phyloP scores from a whole-genome alignment of 1,140 invertebrate species.

The Drosophila sp. region DNA sequence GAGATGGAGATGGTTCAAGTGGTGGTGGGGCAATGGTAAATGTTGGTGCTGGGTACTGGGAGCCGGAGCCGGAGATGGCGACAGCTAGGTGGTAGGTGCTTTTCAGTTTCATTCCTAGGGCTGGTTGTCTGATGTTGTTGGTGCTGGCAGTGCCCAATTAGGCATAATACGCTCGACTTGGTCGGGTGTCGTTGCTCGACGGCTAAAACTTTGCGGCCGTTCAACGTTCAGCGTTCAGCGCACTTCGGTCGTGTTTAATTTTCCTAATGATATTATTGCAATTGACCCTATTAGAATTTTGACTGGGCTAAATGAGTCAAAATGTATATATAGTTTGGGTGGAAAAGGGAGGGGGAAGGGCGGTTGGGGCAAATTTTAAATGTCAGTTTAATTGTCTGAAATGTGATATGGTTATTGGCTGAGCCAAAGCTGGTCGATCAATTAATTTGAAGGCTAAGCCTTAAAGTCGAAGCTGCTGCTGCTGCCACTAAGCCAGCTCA shows the following conservation, averaged over 20 bases:
- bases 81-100: constrained; percentile 51
- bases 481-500: constrained; percentile 6
- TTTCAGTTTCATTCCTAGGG: constrained; percentile 25
- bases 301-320: constrained; percentile 75
- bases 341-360: background rate
- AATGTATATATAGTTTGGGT: constrained; percentile 72
- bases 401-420: constrained; percentile 61
- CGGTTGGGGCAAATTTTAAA: constrained; percentile 41
- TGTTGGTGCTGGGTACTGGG: background rate
- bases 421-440: constrained; percentile 56
- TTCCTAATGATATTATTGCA: constrained; percentile 82
- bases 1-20: constrained; percentile 22
- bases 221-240: constrained; percentile 22
- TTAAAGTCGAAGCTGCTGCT: constrained; percentile 44
- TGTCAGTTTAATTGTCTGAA: constrained; percentile 67
- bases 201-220: constrained; percentile 61
- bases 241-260: constrained; percentile 69
- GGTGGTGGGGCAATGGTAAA: background rate
- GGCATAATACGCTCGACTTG: constrained; percentile 79
- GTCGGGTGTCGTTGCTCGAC: constrained; percentile 57
- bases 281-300: constrained; percentile 79
- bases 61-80: constrained; percentile 31
- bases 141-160: constrained; percentile 75
- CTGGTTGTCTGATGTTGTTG: constrained; percentile 18
- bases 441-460: constrained; percentile 68